A percentile compares a stretch with the other conserved stretches of the same genome.
Conservation (phyloP, 2,113 vertebrate species). For the Lates calcarifer region DNA sequence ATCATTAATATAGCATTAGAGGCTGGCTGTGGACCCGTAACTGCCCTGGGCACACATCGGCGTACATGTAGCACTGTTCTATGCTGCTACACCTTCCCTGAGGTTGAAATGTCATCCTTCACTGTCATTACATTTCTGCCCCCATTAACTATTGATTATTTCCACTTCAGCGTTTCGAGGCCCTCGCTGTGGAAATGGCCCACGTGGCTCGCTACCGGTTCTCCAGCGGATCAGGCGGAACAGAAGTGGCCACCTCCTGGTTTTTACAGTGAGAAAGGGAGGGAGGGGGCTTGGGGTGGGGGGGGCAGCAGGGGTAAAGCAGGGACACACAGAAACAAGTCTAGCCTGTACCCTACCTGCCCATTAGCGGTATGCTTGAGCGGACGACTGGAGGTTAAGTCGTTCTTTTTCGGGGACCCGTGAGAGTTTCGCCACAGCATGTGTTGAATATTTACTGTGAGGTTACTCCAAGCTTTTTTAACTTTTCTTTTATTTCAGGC, state of each 20-base stretch:
- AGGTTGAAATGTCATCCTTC: slow-evolving; percentile 76
- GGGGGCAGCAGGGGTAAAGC: slow-evolving; percentile 27
- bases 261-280: slow-evolving; percentile 24
- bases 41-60: slow-evolving; percentile 71
- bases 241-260: slow-evolving; percentile 45
- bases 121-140: slow-evolving; percentile 74
- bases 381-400: slow-evolving; percentile 59
- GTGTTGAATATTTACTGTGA: slow-evolving; percentile 73
- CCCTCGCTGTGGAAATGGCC: slow-evolving; percentile 63
- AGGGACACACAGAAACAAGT: slow-evolving; percentile 35
- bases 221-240: slow-evolving; percentile 32
- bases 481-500: slow-evolving; percentile 35
- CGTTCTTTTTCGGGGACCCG: slow-evolving; percentile 61
- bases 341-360: slow-evolving; percentile 35
- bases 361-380: slow-evolving; percentile 61
- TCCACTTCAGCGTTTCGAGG: slow-evolving; percentile 72
- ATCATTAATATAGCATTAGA: slow-evolving; percentile 84
- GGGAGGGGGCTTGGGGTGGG: not conserved
- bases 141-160: slow-evolving; percentile 84
- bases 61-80: slow-evolving; percentile 57
- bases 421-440: slow-evolving; percentile 58
- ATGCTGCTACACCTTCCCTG: slow-evolving; percentile 65
- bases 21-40: slow-evolving; percentile 67
- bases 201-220: slow-evolving; percentile 31
- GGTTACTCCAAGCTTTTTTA: slow-evolving; percentile 51